Base-by-base conservation (phyloP, 1,140 invertebrate genomes). In the Drosophila suzukii region DNA sequence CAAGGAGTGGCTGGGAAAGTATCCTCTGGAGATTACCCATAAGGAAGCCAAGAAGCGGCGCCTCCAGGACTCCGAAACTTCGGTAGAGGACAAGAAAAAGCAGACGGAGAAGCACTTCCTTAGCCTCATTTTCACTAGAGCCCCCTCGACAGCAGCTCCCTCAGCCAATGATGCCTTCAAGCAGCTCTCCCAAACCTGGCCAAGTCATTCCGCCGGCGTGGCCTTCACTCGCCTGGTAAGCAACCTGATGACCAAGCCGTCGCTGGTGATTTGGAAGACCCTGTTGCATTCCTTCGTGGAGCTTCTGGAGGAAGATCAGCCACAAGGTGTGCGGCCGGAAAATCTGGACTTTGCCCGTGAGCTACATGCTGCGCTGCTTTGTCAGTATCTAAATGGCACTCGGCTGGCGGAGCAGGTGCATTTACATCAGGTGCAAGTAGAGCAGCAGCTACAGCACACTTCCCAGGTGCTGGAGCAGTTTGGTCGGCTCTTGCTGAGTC, bases 251-350 rank as follows among this genome's bases (percentile, higher is more conserved):
- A 78, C 78, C 6, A 92, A 91, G 63, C 90, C 91, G 1, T 90
- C 91, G 2, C 53, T 92, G n/a, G 85, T 90, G 8, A 90, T 92
- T 4, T 92, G 91, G 91, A 83, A 90, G 34, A 83, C 85, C 36
- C 53, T 91, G 30, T 56, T 91, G 1, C 82, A 82, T 58, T 59
- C 73, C 6, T 75, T 92, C 11, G 56, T 24, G 6, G 90, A 92
- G 13, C 46, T 86, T 8, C 51, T 92, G 6, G 50, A 78, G 17
- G 20, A 65, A 1, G 13, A 62, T 8, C 38, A 32, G 11, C 24
- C 46, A 5, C n/a, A 27, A 41, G 24, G 24, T 5, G 55, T 88
- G 6, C 47, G 54, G 59, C 34, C 62, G 0, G 50, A 6, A 0
- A 82, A 86, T 38, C 36, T 78, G 11, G 56, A 72, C 54, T 76